Base-by-base conservation (phyloP, 2,113 vertebrate genomes). In the Cebus imitator region DNA sequence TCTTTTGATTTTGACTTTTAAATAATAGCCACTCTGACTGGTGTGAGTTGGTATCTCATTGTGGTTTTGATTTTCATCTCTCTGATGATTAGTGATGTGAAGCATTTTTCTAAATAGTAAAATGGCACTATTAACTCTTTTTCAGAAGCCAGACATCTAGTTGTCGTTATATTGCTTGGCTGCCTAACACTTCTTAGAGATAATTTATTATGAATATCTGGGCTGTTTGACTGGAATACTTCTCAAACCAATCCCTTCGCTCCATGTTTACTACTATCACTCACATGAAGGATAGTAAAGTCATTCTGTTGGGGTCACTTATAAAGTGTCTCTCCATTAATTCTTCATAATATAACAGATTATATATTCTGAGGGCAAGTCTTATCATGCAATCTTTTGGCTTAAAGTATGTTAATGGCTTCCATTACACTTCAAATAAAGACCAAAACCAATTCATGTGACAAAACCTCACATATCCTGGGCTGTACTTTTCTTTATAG, bases 401-500 rank as follows among this genome's bases (percentile, higher is more conserved):
- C 5, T 78, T 66, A 40, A 88, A 72, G 13, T 11, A 70, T 30
- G 75, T 90, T n/a, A 79, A 48, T 50, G 30, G 37, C 17, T 57
- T 92, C 8, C 37, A 21, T 20, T 72, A 2, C 11, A 79, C 20
- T 37, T 91, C 30, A 61, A 55, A 72, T 64, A 55, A 40, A 94
- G 23, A 35, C 8, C 3, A 64, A 57, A 45, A 27, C 75, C 30
- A 73, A 64, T 73, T 57, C 73, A 37, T 35, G 66, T 17, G 12
- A 73, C 4, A 64, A 55, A 8, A 2, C 2, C 12, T 9, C 72
- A 48, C 9, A 48, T 14, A 5, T 21, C 66, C 40, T 76, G 5
- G 0, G 0, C 12, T 0, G 37, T 16, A 55, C 2, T 88, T 78
- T 80, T 12, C 8, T n/a, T 32, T 14, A 5, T 30, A 61, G 1